These are phyloP conservation scores for Psilanteris sp. DNA, from an alignment of 1,140 invertebrate genomes.

Conservation along the genomic window DNA sequence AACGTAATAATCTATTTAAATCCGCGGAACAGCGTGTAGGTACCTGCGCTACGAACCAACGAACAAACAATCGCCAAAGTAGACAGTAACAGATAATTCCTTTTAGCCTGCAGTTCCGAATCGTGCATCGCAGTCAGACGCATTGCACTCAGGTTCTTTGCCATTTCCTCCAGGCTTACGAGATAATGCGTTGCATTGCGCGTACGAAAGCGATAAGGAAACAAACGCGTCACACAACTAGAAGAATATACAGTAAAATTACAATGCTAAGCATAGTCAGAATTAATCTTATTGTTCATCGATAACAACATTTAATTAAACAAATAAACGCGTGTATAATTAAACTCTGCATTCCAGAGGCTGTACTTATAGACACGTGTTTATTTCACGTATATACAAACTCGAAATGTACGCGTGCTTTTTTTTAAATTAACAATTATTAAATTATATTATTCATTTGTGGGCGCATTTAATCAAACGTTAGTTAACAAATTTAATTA, in stretches of 20 bases:
- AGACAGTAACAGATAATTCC: constrained; percentile 51
- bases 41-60: constrained; percentile 20
- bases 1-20: constrained; percentile 44
- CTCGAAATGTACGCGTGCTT: too few relatives aligned
- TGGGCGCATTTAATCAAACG: too few relatives aligned
- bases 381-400: too few relatives aligned
- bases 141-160: constrained; percentile 12
- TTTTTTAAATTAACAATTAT: too few relatives aligned
- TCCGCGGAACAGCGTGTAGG: constrained; percentile 25
- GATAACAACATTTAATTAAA: too few relatives aligned
- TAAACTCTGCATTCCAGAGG: too few relatives aligned
- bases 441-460: too few relatives aligned
- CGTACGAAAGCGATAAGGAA: constrained; percentile 38
- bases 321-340: too few relatives aligned
- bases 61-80: constrained; percentile 22
- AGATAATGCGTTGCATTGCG: constrained; percentile 32
- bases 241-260: constrained; percentile 30
- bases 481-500: too few relatives aligned
- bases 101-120: constrained; percentile 23
- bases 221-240: constrained; percentile 16
- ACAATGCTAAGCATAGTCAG: constrained; percentile 8
- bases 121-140: constrained; percentile 30
- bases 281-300: too few relatives aligned
- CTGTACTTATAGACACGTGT: too few relatives aligned
- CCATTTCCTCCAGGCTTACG: constrained; percentile 26